phyloP scores from a whole-genome alignment of 2,888 invertebrate species.

The Hylaea fasciaria region DNA sequence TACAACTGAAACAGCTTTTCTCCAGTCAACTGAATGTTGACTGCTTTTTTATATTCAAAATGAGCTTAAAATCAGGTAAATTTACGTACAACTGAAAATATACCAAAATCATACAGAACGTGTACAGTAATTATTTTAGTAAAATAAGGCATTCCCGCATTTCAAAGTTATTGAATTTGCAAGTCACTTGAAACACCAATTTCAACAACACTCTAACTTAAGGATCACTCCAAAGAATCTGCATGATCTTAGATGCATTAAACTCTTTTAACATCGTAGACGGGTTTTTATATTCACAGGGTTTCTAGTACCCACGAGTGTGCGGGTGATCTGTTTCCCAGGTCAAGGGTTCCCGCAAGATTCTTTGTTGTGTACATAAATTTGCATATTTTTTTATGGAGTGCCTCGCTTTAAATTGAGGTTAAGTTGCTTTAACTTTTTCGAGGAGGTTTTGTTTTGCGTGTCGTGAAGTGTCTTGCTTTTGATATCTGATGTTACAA shows the following conservation, averaged over 20 bases:
- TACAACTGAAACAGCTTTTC: too few relatives aligned
- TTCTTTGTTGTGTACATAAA: constrained; percentile 53
- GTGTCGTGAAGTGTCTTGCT: constrained; percentile 12
- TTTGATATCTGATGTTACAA: not conserved
- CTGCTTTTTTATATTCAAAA: too few relatives aligned
- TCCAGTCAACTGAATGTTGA: too few relatives aligned
- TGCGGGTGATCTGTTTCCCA: constrained; percentile 67
- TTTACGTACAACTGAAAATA: too few relatives aligned
- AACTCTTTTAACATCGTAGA: constrained; percentile 42
- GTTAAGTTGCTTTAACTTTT: constrained; percentile 39
- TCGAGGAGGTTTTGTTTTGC: constrained; percentile 38
- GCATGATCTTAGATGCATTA: constrained; percentile 62
- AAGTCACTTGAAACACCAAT: constrained; percentile 25
- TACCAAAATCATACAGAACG: too few relatives aligned
- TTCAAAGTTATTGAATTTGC: too few relatives aligned
- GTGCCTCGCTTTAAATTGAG: constrained; percentile 34
- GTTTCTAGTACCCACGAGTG: constrained; percentile 54
- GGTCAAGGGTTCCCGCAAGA: constrained; percentile 46
- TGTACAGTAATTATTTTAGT: too few relatives aligned
- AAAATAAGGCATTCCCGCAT: too few relatives aligned
- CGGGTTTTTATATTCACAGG: constrained; percentile 26
- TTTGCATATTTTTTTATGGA: constrained; percentile 56
- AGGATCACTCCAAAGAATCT: constrained; percentile 52
- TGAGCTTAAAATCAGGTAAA: too few relatives aligned
- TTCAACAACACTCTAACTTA: constrained; percentile 23